phyloP scores from a whole-genome alignment of 2,113 vertebrate genomes.

The Enhydra lutris region DNA sequence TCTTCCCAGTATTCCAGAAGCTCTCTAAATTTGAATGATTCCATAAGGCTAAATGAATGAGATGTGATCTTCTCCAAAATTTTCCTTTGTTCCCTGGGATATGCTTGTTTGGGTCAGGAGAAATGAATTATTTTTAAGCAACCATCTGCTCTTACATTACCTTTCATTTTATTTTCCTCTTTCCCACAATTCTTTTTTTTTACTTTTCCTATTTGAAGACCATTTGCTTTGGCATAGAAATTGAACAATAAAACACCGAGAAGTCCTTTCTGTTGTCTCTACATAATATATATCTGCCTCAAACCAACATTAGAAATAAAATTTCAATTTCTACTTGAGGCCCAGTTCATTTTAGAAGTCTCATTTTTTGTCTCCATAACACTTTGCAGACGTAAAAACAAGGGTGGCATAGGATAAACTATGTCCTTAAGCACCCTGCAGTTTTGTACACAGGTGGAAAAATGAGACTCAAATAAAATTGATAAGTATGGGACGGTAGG shows the following conservation, averaged over 20 bases:
- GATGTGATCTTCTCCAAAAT: background rate
- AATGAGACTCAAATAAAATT: background rate
- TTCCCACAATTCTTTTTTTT: background rate
- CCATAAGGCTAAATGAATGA: background rate
- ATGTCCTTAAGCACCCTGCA: background rate
- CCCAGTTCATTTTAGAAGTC: background rate
- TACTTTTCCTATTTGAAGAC: background rate
- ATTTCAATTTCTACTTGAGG: background rate
- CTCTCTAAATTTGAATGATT: background rate
- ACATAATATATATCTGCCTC: background rate
- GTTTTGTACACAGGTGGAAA: background rate
- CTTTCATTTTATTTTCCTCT: background rate
- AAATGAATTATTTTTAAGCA: background rate
- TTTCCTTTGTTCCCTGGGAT: background rate
- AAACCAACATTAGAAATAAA: background rate
- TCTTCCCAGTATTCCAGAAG: background rate
- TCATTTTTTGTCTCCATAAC: background rate
- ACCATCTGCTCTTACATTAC: background rate
- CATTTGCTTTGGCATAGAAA: constrained; percentile 11
- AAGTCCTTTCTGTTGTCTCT: background rate
- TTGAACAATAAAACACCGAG: background rate
- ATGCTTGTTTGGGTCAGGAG: background rate
- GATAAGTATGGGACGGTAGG: background rate
- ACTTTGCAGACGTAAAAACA: background rate
- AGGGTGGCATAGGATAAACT: background rate